Evolutionary conservation across 2,888 invertebrate genomes (phyloP), one percentile per base, ranked within the genome.

Genomic region (Sesia apiformis): DNA sequence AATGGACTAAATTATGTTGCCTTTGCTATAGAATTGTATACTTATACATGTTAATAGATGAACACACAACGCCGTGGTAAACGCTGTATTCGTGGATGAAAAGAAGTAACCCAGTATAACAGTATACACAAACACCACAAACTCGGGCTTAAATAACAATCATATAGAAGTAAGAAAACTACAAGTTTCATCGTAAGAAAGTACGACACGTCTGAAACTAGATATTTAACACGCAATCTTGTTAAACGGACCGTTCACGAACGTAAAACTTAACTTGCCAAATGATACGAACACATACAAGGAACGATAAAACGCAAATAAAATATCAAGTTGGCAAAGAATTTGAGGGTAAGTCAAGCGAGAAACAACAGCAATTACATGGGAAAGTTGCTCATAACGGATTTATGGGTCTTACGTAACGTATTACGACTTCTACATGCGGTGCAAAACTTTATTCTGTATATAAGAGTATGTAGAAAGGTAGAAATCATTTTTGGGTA

Each of bases 331-430:
- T 41, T 7, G 5, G 41, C 7, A 46, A 46, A 46, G 46, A 46
- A 8, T 40, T 50, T 49, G 57, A 55, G 60, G 63, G 61, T 62
- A 62, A 66, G 59, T 64, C 60, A 57, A 55, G 57, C 58, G 60
- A 62, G 65, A 61, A 71, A 74, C 67, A 65, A 67, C 63, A 70
- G 61, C 68, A 70, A 70, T 72, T 69, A 73, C 63, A 57, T 7
- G 58, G 59, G 55, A 66, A 69, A 70, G 63, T 64, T 62, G 61
- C 57, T 61, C 56, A 64, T 63, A 64, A 56, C 57, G 63, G 63
- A 68, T 72, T 74, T 73, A 71, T 67, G 64, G 62, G 56, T 57
- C n/a, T n/a, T n/a, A n/a, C 52, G 55, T 59, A 56, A 61, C n/a
- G n/a, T 46, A 23, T 46, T 46, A 46, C 23, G 6, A 6, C 46